Base-by-base conservation (phyloP, 2,797 vertebrate species). In the Siniperca undulata region DNA sequence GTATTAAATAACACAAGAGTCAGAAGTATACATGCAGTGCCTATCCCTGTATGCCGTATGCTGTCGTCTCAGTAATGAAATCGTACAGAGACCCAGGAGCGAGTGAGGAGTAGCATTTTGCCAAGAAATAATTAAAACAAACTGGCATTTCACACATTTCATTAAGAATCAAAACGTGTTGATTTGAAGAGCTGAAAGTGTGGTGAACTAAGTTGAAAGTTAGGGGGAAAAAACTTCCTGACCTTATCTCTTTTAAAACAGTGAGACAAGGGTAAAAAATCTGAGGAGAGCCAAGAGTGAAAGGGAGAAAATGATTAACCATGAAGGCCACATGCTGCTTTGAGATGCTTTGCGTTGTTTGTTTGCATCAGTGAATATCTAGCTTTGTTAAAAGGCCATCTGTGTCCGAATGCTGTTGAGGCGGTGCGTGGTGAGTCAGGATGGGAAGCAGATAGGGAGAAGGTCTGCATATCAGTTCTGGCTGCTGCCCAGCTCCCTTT, bases 401-500 rank as follows among this genome's bases (percentile, higher is more conserved):
- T 92, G 91, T 90, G 87, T 83, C 72, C 7, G 10, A 85, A 66
- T 69, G 67, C 58, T 81, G 82, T 84, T 66, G 34, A 77, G 65
- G 59, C 61, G 42, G 42, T 11, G 60, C 38, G 11, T 53, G 66
- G 71, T 72, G 83, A 86, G 73, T 75, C 66, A 80, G 84, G 85
- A 90, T 74, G 62, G 74, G 74, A 83, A 78, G 86, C 80, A 76
- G 80, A 91, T 79, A 77, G 77, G 72, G 70, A 86, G 75, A 81
- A 83, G 74, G 85, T 89, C 88, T 87, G 85, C 80, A 82, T 82
- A 92, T 92, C 83, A 88, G 55, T 84, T 86, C 82, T 95, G 94
- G 94, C 94, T 78, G 44, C 16, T 22, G n/a, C 83, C 92, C 94
- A 93, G 86, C 87, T 94, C 83, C 80, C 82, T 89, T 88, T 92